phyloP scores from a whole-genome alignment of 2,113 vertebrate species.

The Epinephelus lanceolatus region DNA sequence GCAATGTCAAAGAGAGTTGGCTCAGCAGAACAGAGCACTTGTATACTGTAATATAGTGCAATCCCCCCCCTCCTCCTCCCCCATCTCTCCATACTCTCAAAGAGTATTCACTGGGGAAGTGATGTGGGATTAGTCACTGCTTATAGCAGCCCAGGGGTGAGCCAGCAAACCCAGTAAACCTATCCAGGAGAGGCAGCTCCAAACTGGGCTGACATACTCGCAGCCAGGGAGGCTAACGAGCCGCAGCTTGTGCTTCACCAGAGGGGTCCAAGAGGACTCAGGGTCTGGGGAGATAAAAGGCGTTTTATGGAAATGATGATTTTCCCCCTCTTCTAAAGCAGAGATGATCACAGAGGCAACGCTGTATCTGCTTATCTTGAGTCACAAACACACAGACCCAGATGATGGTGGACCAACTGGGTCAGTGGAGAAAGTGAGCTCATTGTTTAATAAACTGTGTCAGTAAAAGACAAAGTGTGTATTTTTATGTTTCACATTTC shows the following conservation, averaged over 20 bases:
- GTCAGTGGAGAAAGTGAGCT: constrained; percentile 5
- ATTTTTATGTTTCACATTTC: constrained; percentile 5
- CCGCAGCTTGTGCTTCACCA: constrained; percentile 49
- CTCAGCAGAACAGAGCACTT: constrained; percentile 69
- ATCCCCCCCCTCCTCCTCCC: neutral
- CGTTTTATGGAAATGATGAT: constrained; percentile 67
- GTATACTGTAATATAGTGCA: constrained; percentile 58
- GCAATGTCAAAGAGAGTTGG: constrained; percentile 72
- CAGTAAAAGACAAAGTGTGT: neutral
- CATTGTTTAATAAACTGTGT: neutral
- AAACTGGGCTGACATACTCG: constrained; percentile 43
- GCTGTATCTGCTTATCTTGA: constrained; percentile 50
- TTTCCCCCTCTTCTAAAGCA: constrained; percentile 34
- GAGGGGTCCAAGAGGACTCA: constrained; percentile 52
- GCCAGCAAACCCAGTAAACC: constrained; percentile 53
- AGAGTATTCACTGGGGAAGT: constrained; percentile 52
- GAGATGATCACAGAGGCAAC: constrained; percentile 45
- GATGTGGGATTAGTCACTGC: constrained; percentile 71
- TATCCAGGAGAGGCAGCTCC: constrained; percentile 52
- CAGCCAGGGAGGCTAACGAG: constrained; percentile 43
- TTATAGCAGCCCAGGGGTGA: constrained; percentile 51
- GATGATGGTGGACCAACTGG: constrained; percentile 29
- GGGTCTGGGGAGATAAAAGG: constrained; percentile 67
- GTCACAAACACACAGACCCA: constrained; percentile 21
- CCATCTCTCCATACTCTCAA: constrained; percentile 41